Base-by-base conservation (phyloP, 1,140 invertebrate genomes). In the Drosophila leontia region DNA sequence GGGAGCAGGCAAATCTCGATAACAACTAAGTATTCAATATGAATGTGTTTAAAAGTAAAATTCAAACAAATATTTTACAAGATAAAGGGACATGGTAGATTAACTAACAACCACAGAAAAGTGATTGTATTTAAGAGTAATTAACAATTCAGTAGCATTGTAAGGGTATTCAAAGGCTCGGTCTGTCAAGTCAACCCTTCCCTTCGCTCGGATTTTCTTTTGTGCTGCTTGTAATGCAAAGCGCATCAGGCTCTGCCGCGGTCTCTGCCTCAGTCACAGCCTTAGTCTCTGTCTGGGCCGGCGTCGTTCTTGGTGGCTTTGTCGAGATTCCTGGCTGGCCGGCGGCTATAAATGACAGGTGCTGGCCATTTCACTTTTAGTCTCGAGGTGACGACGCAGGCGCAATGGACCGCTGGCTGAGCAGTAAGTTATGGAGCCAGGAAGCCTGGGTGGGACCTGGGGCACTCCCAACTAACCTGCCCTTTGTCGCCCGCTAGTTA, bases 301-400 rank as follows among this genome's bases (percentile, higher is more conserved):
- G 35, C 45, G 55, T 35, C 57, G 42, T 45, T 69, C 50, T 72
- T 63, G 50, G 48, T 45, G 61, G 47, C 55, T 58, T 57, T 19
- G 62, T 56, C 57, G 71, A 51, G 68, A 59, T 78, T 84, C 86
- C 78, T 88, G 84, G 51, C 62, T 65, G 19, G 39, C 65, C 17
- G 47, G 48, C 60, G 64, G 62, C 86, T 91, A 91, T 91, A 91
- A 91, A 91, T 91, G 82, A 76, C 79, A 83, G 74, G 53, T 64
- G 71, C 63, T 71, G 62, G 78, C 74, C 80, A 75, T 91, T 90
- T 90, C 90, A 86, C 75, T 90, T 83, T 91, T 90, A 91, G 90
- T 91, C 79, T 90, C 75, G 47, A 77, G 69, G 62, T 86, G 77
- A 76, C 82, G 68, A 78, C 84, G 83, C 67, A 69, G 64, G 70